phyloP scores from a whole-genome alignment of 2,888 invertebrate species.

The Timema podura region DNA sequence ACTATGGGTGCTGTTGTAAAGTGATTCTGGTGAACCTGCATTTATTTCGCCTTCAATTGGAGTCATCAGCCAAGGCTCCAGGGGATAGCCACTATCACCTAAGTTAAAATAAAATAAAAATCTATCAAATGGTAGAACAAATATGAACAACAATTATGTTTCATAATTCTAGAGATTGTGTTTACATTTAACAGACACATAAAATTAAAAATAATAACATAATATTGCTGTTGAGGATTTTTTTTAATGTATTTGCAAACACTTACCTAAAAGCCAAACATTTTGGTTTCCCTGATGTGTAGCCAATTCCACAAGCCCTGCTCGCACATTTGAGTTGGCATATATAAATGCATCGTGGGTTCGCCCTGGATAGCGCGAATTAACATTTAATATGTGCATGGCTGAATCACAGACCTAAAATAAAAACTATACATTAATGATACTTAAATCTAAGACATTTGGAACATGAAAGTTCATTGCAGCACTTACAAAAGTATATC shows the following conservation, averaged over 20 bases:
- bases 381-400: slow-evolving; percentile 27
- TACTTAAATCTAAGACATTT: no score
- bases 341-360: slow-evolving; percentile 30
- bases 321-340: slow-evolving; percentile 19
- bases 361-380: slow-evolving; percentile 30
- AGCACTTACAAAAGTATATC: no score
- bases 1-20: slow-evolving; percentile 2
- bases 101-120: background rate
- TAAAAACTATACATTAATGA: background rate
- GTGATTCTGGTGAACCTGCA: background rate
- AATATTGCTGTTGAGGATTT: no score
- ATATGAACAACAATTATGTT: background rate
- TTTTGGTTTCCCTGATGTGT: no score
- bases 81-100: slow-evolving; percentile 7
- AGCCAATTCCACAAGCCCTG: background rate
- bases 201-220: no score
- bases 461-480: no score
- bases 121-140: no score
- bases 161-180: no score
- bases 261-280: slow-evolving; percentile 21
- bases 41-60: background rate
- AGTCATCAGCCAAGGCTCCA: slow-evolving; percentile 11
- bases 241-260: no score
- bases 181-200: no score
- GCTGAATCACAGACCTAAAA: slow-evolving; percentile 28